Conservation (phyloP, 1,140 invertebrate species). For the Drosophila triauraria region DNA sequence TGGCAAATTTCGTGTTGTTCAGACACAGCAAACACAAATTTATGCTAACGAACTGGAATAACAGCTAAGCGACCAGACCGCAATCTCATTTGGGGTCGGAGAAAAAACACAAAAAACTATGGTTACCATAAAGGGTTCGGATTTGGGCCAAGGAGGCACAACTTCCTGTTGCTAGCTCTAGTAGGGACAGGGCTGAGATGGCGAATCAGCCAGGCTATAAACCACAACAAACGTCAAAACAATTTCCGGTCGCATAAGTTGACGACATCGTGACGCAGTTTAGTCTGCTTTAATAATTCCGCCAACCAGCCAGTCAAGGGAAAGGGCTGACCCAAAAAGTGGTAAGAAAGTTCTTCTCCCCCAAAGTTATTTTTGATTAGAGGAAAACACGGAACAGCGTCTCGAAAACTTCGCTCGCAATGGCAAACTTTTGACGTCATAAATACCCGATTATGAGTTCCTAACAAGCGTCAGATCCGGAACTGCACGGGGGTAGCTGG, state of each 20-base stretch:
- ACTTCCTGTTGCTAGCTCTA: conserved; percentile 20
- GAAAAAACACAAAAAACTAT: conserved; percentile 18
- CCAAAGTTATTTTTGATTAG: conserved; percentile 11
- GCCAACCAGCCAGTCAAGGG: background rate
- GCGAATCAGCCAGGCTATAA: conserved; percentile 53
- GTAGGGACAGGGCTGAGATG: conserved; percentile 8
- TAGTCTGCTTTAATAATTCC: conserved; percentile 16
- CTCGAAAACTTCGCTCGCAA: conserved; percentile 14
- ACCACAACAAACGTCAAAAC: conserved; percentile 72
- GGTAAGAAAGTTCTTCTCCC: conserved; percentile 1
- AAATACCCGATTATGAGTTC: conserved; percentile 20
- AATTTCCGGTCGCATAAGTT: conserved; percentile 61
- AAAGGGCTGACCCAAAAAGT: conserved; percentile 1
- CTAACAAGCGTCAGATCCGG: conserved; percentile 1
- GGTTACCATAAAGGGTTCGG: conserved; percentile 31
- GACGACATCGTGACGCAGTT: conserved; percentile 35
- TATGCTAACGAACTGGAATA: conserved; percentile 53
- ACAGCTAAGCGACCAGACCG: conserved; percentile 42
- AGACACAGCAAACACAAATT: conserved; percentile 30
- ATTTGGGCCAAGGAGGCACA: conserved; percentile 7
- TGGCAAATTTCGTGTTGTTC: conserved; percentile 30
- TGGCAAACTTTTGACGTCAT: conserved; percentile 3
- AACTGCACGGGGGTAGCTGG: background rate
- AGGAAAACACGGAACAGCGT: background rate
- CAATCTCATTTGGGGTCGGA: conserved; percentile 36